A percentile compares a stretch with the other conserved stretches of the same genome.
Evolutionary conservation across 2,888 invertebrate species (phyloP).

Genomic region (Perithous albicinctus): DNA sequence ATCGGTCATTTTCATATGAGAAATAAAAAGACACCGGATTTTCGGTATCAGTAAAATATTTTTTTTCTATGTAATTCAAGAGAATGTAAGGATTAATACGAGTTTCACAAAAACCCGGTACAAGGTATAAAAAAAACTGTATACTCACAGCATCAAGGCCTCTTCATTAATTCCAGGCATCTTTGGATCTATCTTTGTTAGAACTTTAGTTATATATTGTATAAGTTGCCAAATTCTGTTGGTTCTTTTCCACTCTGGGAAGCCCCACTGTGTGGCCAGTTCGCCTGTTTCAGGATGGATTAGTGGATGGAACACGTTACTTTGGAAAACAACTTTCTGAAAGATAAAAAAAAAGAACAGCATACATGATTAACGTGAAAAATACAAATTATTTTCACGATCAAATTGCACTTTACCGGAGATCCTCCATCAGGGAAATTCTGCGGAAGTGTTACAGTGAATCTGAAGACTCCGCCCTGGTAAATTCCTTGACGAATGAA

Average conservation of each 20-base stretch:
- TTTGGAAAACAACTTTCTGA: slow-evolving; percentile 93
- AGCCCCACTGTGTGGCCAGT: slow-evolving; percentile 91
- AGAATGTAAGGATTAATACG: slow-evolving; percentile 8
- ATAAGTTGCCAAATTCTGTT: slow-evolving; percentile 93
- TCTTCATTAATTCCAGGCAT: slow-evolving; percentile 89
- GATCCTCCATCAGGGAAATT: slow-evolving; percentile 94
- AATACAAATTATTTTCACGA: no score
- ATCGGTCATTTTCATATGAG: no score
- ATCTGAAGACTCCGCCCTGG: slow-evolving; percentile 96
- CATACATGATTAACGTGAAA: not conserved
- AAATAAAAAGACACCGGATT: no score
- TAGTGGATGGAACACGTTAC: slow-evolving; percentile 94
- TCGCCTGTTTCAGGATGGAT: slow-evolving; percentile 92
- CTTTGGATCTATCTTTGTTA: slow-evolving; percentile 92
- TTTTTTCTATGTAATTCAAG: no score
- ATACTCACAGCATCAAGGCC: slow-evolving; percentile 89
- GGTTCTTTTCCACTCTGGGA: slow-evolving; percentile 94
- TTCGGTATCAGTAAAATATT: no score
- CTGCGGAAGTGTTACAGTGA: slow-evolving; percentile 93
- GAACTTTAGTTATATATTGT: slow-evolving; percentile 93
- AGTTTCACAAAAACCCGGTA: slow-evolving; percentile 77
- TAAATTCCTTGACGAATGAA: slow-evolving; percentile 96
- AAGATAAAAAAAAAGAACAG: slow-evolving; percentile 78
- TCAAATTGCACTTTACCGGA: slow-evolving; percentile 88
- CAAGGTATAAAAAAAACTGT: not conserved